These are phyloP conservation scores for Hoplostethus mediterraneus DNA, from an alignment of 2,797 vertebrate species.

Conservation along the genomic window DNA sequence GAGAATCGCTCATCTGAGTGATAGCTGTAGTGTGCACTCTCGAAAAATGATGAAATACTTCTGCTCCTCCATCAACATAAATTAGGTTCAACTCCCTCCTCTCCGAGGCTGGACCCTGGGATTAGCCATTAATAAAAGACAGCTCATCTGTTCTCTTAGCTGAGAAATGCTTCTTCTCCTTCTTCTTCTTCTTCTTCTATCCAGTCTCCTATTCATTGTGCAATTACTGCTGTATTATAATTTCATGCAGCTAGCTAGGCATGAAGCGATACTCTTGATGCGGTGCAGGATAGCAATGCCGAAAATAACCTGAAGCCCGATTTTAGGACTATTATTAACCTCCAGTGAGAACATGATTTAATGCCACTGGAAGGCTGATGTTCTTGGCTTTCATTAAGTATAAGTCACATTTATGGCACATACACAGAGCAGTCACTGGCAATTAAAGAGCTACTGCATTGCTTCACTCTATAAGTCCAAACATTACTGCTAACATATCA, in stretches of 20 bases:
- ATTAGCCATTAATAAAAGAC: constrained; percentile 47
- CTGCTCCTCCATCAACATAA: constrained; percentile 33
- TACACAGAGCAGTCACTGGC: constrained; percentile 4
- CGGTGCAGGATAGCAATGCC: constrained; percentile 43
- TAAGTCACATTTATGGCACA: constrained; percentile 8
- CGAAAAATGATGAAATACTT: constrained; percentile 29
- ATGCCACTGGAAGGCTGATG: constrained; percentile 28
- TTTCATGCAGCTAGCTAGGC: constrained; percentile 58
- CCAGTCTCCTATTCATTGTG: too few species aligned
- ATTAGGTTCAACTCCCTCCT: constrained; percentile 44
- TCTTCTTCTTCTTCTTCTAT: too few species aligned
- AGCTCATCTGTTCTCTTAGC: constrained; percentile 36
- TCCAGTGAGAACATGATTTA: constrained; percentile 46
- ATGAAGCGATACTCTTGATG: constrained; percentile 50
- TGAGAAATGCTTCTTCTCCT: constrained; percentile 13
- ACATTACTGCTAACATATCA: background rate
- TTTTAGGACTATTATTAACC: constrained; percentile 43
- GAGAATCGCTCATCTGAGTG: too few species aligned
- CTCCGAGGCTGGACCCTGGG: constrained; percentile 40
- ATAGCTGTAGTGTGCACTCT: constrained; percentile 13
- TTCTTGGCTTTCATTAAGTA: constrained; percentile 24
- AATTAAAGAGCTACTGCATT: constrained; percentile 4
- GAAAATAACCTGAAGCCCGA: constrained; percentile 60
- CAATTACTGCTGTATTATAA: constrained; percentile 50
- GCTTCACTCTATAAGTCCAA: background rate